Evolutionary conservation across 2,888 invertebrate genomes (phyloP).

Genomic region (Tenthredo scrophulariae): DNA sequence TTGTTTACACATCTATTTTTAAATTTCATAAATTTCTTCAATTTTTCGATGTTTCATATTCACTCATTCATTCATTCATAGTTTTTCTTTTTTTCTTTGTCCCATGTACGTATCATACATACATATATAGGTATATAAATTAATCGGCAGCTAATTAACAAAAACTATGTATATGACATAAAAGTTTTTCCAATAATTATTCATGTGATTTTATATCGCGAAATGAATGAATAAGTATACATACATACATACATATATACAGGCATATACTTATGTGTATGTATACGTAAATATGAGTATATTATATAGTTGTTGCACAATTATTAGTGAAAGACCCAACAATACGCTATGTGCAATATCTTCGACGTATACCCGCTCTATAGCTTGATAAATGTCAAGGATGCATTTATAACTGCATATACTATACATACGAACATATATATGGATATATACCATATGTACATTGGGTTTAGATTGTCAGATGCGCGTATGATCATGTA

Average conservation of each 20-base stretch:
- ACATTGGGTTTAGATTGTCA: background rate
- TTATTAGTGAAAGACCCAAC: constrained; percentile 26
- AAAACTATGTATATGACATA: too few species aligned
- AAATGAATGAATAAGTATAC: too few species aligned
- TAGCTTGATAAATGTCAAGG: constrained; percentile 36
- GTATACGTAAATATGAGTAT: too few species aligned
- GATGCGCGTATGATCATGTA: constrained; percentile 14
- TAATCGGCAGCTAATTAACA: too few species aligned
- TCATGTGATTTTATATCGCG: too few species aligned
- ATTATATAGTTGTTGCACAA: background rate
- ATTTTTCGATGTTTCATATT: too few species aligned
- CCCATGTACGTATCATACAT: background rate
- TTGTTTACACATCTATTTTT: too few species aligned
- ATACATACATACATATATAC: too few species aligned
- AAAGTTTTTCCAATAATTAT: background rate
- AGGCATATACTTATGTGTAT: background rate
- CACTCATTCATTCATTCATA: too few species aligned
- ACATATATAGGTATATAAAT: background rate
- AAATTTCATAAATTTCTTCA: background rate
- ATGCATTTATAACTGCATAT: constrained; percentile 31
- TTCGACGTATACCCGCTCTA: background rate
- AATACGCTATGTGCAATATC: constrained; percentile 4
- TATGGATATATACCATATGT: background rate
- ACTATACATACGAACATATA: background rate
- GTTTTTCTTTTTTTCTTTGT: background rate